Evolutionary conservation across 2,888 invertebrate species (phyloP).

Genomic region (Tineola bisselliella): DNA sequence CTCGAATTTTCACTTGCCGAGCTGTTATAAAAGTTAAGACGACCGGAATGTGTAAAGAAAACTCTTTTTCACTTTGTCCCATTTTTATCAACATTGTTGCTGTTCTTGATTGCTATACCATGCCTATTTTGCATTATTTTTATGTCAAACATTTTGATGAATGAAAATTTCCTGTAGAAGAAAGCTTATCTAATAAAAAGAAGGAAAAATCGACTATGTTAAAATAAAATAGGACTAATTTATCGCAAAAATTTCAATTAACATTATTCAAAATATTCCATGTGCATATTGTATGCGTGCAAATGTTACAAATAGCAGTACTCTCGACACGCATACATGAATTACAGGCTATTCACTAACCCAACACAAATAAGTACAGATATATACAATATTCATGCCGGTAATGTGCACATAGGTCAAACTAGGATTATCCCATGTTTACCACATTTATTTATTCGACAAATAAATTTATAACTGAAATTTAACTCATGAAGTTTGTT

Average conservation of each 20-base stretch:
- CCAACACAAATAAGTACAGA: neutral
- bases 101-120: too few relatives aligned
- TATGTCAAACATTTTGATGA: too few relatives aligned
- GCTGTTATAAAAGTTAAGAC: constrained; percentile 43
- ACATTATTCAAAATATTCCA: neutral
- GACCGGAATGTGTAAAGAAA: constrained; percentile 28
- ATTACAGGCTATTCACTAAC: neutral
- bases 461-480: neutral
- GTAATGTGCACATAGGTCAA: neutral
- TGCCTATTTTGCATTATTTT: too few relatives aligned
- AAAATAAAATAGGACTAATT: too few relatives aligned
- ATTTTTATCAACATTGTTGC: neutral
- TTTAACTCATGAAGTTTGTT: neutral
- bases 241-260: too few relatives aligned
- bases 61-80: neutral
- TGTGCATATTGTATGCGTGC: neutral
- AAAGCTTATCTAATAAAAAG: too few relatives aligned
- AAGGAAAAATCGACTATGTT: too few relatives aligned
- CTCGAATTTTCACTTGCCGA: constrained; percentile 45
- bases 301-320: neutral
- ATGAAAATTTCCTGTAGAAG: too few relatives aligned
- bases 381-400: neutral
- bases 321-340: neutral
- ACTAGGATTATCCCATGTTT: neutral
- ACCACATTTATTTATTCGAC: neutral